These are phyloP conservation scores for Acanthosepion pharaonis DNA, from an alignment of 2,888 invertebrate genomes.

Conservation along the genomic window DNA sequence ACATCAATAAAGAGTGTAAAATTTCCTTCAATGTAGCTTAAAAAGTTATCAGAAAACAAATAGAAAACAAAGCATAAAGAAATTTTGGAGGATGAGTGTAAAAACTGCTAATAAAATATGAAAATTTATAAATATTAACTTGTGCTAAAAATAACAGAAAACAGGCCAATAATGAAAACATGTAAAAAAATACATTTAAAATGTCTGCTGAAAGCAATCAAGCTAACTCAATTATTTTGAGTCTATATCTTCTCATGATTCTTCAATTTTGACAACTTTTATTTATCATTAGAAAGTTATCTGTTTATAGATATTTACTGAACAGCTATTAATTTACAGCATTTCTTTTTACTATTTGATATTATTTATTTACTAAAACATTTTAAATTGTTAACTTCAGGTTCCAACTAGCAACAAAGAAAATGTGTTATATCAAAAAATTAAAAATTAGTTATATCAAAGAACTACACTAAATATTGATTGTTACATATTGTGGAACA, in stretches of 20 bases:
- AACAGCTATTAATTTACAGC: neutral
- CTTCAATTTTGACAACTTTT: neutral
- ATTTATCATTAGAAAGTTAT: neutral
- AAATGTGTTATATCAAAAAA: neutral
- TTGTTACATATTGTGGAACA: neutral
- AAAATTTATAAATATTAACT: neutral
- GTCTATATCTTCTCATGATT: neutral
- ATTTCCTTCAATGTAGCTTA: neutral
- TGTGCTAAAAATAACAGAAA: neutral
- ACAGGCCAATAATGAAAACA: neutral
- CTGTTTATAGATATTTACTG: neutral
- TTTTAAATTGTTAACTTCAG: neutral
- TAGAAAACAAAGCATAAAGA: neutral
- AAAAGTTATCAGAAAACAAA: neutral
- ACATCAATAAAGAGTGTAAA: too few relatives aligned
- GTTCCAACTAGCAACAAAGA: neutral
- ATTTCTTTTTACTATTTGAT: neutral
- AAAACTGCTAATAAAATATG: neutral
- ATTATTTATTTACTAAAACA: neutral
- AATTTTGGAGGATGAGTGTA: neutral
- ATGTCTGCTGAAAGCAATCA: neutral
- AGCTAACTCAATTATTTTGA: neutral
- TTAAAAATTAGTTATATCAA: neutral
- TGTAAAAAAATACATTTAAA: neutral
- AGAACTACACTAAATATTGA: neutral